Percentiles rank a stretch among this genome's conserved stretches.
These are phyloP conservation scores for Glaucopsyche alexis DNA, from an alignment of 2,888 invertebrate species.

Conservation along the genomic window DNA sequence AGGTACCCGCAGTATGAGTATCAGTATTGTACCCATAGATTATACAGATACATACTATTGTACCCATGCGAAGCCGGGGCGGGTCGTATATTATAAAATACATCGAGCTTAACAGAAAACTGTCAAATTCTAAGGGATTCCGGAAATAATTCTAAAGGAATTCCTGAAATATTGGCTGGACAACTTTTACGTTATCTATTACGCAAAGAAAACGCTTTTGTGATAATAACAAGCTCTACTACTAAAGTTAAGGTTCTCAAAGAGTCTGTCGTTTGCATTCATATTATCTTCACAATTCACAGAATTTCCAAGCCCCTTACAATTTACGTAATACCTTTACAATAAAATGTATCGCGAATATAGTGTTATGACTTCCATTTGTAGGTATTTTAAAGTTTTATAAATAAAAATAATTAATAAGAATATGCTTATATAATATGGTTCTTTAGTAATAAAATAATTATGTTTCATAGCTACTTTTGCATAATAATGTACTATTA, in stretches of 20 bases:
- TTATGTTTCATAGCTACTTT: too few relatives aligned
- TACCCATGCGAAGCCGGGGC: too few relatives aligned
- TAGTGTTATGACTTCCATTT: not conserved
- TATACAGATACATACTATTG: too few relatives aligned
- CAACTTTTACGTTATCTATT: not conserved
- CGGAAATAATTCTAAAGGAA: too few relatives aligned
- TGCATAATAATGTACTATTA: too few relatives aligned
- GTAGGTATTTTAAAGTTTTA: not conserved
- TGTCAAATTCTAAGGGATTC: not conserved
- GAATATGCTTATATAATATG: too few relatives aligned
- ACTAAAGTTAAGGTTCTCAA: not conserved
- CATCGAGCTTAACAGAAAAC: not conserved
- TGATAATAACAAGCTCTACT: not conserved
- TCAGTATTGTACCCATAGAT: too few relatives aligned
- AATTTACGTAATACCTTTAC: not conserved
- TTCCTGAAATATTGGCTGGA: not conserved
- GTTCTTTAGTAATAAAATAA: too few relatives aligned
- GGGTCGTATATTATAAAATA: not conserved
- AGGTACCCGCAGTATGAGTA: too few relatives aligned
- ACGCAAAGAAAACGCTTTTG: not conserved
- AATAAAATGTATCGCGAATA: not conserved
- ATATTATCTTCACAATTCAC: constrained; percentile 4
- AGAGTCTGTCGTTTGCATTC: not conserved
- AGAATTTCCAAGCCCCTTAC: not conserved
- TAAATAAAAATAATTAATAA: too few relatives aligned